Conservation (phyloP, 1,140 invertebrate genomes). For the Listronotus oregonensis region DNA sequence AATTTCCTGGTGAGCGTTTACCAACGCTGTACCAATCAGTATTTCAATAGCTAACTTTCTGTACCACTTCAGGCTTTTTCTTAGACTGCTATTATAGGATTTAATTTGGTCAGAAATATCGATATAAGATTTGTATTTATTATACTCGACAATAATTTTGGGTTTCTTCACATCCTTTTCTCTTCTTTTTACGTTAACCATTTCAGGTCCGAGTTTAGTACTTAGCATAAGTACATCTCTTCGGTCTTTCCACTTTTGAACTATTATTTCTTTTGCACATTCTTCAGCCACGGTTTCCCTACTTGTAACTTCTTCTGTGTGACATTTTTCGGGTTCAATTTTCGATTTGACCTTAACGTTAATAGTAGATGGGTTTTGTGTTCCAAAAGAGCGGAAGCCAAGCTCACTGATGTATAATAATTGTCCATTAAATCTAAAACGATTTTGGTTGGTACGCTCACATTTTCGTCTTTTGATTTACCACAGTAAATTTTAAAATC, state of each 20-base stretch:
- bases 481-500: conserved; percentile 52
- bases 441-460: conserved; percentile 27
- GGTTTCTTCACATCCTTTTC: conserved; percentile 20
- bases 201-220: conserved; percentile 40
- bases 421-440: conserved; percentile 52
- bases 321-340: conserved; percentile 42
- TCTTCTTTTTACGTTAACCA: conserved; percentile 5
- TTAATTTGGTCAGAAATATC: too few relatives aligned
- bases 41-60: too few relatives aligned
- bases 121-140: too few relatives aligned
- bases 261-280: conserved; percentile 24
- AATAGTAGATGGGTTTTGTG: conserved; percentile 52
- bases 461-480: conserved; percentile 31
- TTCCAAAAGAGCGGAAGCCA: conserved; percentile 50
- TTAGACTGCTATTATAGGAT: too few relatives aligned
- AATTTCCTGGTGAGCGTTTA: too few relatives aligned
- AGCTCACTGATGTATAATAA: conserved; percentile 52
- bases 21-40: too few relatives aligned
- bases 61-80: too few relatives aligned
- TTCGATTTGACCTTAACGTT: conserved; percentile 46
- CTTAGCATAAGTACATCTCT: conserved; percentile 41
- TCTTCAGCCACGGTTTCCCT: conserved; percentile 21
- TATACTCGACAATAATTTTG: conserved; percentile 17
- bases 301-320: conserved; percentile 22
- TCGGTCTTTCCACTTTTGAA: conserved; percentile 44